Evolutionary conservation across 2,888 invertebrate species (phyloP).

Genomic region (Cartodere bifasciata): DNA sequence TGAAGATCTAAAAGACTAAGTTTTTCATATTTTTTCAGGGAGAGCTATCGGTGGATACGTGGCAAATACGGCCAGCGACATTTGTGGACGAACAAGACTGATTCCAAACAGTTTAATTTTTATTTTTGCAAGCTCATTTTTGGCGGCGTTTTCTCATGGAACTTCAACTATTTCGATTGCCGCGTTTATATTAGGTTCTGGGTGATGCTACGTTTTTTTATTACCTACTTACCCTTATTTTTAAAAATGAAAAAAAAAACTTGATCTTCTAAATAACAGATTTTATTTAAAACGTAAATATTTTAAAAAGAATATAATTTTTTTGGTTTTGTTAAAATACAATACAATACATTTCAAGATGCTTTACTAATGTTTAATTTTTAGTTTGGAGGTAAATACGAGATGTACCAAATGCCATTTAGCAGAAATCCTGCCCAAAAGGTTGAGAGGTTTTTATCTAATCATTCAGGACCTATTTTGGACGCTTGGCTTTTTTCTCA

Average conservation of each 20-base stretch:
- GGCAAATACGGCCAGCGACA: constrained; percentile 29
- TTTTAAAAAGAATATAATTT: constrained; percentile 1
- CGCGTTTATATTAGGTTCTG: constrained; percentile 32
- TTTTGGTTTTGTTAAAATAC: too few species aligned
- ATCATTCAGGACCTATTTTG: constrained; percentile 31
- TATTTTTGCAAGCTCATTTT: constrained; percentile 30
- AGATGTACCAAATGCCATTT: constrained; percentile 30
- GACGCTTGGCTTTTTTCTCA: constrained; percentile 28
- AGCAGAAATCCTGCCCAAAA: constrained; percentile 32
- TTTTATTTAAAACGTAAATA: neutral
- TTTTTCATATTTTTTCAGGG: constrained; percentile 25
- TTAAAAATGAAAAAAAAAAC: too few species aligned
- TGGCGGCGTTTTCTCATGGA: constrained; percentile 32
- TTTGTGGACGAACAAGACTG: constrained; percentile 30
- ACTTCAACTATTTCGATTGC: constrained; percentile 28
- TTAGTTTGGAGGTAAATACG: constrained; percentile 30
- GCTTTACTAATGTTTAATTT: constrained; percentile 10
- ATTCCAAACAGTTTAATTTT: constrained; percentile 28
- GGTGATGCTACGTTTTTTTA: constrained; percentile 25
- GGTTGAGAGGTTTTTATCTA: constrained; percentile 30
- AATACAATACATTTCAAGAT: too few species aligned
- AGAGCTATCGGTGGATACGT: constrained; percentile 29
- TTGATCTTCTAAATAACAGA: too few species aligned
- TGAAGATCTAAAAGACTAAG: too few species aligned
- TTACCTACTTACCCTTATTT: constrained; percentile 4